Conservation (phyloP, 2,113 vertebrate genomes). For the Manacus vitellinus region DNA sequence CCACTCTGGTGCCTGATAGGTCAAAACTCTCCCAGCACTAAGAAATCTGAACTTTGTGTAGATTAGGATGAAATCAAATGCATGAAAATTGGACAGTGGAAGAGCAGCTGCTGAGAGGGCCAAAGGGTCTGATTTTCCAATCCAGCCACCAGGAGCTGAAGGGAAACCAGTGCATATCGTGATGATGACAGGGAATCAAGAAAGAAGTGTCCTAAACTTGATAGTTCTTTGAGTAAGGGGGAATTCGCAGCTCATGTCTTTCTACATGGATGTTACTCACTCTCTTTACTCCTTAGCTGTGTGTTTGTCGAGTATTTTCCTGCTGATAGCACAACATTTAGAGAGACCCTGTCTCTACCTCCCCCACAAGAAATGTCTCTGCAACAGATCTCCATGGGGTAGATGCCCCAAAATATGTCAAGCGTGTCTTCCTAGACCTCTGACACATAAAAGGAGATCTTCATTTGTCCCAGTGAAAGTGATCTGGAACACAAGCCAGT, state of each 20-base stretch:
- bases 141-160: neutral
- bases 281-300: neutral
- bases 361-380: neutral
- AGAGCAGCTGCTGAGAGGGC: neutral
- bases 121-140: neutral
- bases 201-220: neutral
- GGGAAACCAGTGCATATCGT: neutral
- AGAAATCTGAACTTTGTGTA: neutral
- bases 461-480: neutral
- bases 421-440: neutral
- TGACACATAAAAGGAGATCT: neutral
- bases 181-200: neutral
- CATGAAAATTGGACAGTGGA: neutral
- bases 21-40: neutral
- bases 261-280: neutral
- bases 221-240: neutral
- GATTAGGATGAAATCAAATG: conserved; percentile 32
- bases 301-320: neutral
- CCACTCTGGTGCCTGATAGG: neutral
- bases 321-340: neutral
- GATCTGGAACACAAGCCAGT: neutral
- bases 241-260: neutral
- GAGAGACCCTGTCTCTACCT: neutral
- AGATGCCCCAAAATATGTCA: neutral
- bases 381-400: neutral